Percentiles rank a stretch among this genome's conserved stretches.
phyloP scores from a whole-genome alignment of 2,888 invertebrate genomes.

The Tuta absoluta region DNA sequence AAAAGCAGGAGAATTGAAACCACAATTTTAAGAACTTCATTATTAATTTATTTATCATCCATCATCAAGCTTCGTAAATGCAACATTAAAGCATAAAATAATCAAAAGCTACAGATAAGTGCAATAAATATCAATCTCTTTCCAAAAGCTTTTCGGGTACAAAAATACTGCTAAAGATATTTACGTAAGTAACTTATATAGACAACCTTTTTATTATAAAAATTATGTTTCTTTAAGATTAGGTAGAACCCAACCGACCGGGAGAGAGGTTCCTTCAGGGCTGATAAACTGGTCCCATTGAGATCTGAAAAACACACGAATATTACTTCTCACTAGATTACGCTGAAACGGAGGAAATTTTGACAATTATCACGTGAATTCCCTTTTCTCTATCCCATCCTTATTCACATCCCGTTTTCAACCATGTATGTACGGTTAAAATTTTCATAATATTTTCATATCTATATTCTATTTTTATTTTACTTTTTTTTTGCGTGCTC shows the following conservation, averaged over 20 bases:
- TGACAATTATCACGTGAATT: too few relatives aligned
- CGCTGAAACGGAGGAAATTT: too few relatives aligned
- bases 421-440: too few relatives aligned
- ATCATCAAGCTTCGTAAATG: slow-evolving; percentile 26
- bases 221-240: background rate
- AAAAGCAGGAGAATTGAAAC: background rate
- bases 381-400: too few relatives aligned
- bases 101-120: slow-evolving; percentile 24
- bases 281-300: slow-evolving; percentile 72
- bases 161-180: slow-evolving; percentile 13
- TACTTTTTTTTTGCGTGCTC: too few relatives aligned
- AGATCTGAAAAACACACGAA: slow-evolving; percentile 66
- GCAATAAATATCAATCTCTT: slow-evolving; percentile 7
- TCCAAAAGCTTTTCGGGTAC: background rate
- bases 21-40: background rate
- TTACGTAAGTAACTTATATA: background rate
- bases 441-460: too few relatives aligned
- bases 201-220: background rate
- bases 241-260: slow-evolving; percentile 87
- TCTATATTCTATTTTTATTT: too few relatives aligned
- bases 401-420: too few relatives aligned
- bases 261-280: slow-evolving; percentile 81
- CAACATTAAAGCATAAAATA: slow-evolving; percentile 25
- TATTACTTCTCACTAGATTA: too few relatives aligned
- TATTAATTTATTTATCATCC: slow-evolving; percentile 21